phyloP scores from a whole-genome alignment of 2,797 vertebrate genomes.

The Parambassis ranga region DNA sequence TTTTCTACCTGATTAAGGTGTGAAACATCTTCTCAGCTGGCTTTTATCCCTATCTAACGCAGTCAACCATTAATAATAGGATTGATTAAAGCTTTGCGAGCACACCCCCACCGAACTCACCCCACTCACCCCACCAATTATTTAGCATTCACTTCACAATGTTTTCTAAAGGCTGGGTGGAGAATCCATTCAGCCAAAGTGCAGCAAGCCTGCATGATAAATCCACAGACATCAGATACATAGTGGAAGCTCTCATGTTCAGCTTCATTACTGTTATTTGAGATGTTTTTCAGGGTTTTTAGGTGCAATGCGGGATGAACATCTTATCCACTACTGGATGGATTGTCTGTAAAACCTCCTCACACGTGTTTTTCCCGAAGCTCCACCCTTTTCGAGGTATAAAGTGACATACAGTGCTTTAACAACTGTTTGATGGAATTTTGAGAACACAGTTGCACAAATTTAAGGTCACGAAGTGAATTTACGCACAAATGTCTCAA shows the following conservation, averaged over 20 bases:
- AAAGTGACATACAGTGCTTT: no score
- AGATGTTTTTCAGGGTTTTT: no score
- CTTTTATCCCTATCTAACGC: constrained; percentile 39
- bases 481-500: no score
- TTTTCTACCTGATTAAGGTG: constrained; percentile 61
- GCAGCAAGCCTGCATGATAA: neutral
- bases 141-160: constrained; percentile 36
- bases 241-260: neutral
- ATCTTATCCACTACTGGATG: neutral
- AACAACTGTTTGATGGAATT: no score
- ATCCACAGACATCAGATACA: neutral
- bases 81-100: constrained; percentile 54
- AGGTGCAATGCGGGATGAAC: neutral
- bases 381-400: no score
- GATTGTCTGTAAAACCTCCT: neutral
- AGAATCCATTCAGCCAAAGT: constrained; percentile 14
- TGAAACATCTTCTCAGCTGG: constrained; percentile 36
- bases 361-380: no score
- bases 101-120: no score
- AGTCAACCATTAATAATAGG: constrained; percentile 61
- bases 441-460: no score
- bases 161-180: constrained; percentile 5
- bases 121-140: no score
- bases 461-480: no score
- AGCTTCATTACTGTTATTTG: neutral